Percentiles rank a stretch among this genome's conserved stretches.
These are phyloP conservation scores for Oreochromis spilurus DNA, from an alignment of 2,113 vertebrate species.

Conservation along the genomic window DNA sequence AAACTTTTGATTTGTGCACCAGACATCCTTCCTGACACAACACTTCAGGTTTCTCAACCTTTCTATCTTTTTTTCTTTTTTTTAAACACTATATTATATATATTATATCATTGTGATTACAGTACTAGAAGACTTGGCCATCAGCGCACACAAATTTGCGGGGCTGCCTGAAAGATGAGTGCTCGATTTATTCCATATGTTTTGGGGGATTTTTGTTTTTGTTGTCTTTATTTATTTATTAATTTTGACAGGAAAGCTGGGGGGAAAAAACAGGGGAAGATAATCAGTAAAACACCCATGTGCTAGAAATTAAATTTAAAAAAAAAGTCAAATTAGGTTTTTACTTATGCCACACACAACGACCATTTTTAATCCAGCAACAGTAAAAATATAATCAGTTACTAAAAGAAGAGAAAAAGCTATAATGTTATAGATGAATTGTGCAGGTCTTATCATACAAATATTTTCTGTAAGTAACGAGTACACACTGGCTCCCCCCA, in stretches of 20 bases:
- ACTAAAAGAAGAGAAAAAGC: neutral
- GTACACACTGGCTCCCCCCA: neutral
- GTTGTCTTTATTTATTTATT: neutral
- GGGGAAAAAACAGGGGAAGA: neutral
- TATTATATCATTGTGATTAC: neutral
- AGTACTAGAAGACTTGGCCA: neutral
- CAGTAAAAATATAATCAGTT: neutral
- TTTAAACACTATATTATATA: neutral
- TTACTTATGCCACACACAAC: neutral
- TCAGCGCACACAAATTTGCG: neutral
- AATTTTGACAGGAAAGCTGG: neutral
- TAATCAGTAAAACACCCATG: neutral
- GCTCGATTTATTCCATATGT: neutral
- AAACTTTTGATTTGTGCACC: neutral
- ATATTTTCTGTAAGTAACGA: neutral
- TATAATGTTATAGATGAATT: neutral
- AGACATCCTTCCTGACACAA: neutral
- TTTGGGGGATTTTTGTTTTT: neutral
- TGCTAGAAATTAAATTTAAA: neutral
- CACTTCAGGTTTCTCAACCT: neutral
- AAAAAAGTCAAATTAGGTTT: neutral
- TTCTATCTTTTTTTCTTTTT: neutral
- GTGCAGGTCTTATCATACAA: neutral
- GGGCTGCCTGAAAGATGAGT: neutral
- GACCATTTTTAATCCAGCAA: neutral